phyloP scores from a whole-genome alignment of 2,888 invertebrate genomes.

The Conus canariensis region DNA sequence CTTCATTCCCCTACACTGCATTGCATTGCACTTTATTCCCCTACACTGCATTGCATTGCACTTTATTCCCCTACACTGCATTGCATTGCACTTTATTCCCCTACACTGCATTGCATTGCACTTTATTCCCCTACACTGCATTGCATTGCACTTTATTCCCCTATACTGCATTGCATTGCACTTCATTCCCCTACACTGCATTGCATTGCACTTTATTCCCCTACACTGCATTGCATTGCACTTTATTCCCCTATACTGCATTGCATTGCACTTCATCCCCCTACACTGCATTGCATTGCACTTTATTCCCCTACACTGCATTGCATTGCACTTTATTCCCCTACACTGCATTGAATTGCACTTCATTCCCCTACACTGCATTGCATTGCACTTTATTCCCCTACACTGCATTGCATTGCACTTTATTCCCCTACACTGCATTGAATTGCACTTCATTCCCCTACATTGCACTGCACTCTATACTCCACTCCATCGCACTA shows the following conservation, averaged over 20 bases:
- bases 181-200: background rate
- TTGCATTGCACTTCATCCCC: slow-evolving; percentile 9
- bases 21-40: background rate
- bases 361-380: background rate
- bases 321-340: background rate
- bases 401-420: slow-evolving; percentile 11
- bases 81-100: no score
- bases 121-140: background rate
- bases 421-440: background rate
- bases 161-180: background rate
- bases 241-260: background rate
- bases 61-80: background rate
- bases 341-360: slow-evolving; percentile 12
- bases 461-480: background rate
- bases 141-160: no score
- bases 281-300: background rate
- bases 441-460: background rate
- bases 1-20: background rate
- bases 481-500: background rate
- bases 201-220: background rate
- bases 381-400: background rate
- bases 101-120: background rate
- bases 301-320: slow-evolving; percentile 26
- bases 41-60: background rate
- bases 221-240: background rate